A percentile compares a stretch with the other conserved stretches of the same genome.
Evolutionary conservation across 1,140 invertebrate species (phyloP).

Genomic region (Drosophila rhopaloa): DNA sequence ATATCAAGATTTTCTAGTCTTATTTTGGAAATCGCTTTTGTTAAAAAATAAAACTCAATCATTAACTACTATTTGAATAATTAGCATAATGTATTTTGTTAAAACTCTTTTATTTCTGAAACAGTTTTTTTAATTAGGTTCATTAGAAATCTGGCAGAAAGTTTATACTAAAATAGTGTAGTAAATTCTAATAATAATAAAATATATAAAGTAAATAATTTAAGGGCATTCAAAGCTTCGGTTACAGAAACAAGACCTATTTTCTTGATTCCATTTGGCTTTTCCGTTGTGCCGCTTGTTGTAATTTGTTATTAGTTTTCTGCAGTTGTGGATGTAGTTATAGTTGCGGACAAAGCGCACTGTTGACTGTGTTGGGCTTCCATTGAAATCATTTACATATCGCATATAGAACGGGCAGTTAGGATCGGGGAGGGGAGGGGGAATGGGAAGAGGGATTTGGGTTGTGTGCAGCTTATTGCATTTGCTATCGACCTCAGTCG

Average conservation of each 20-base stretch:
- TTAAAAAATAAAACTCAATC: too few relatives aligned
- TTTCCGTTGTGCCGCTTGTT: conserved; percentile 55
- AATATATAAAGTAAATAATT: background rate
- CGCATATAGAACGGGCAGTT: conserved; percentile 31
- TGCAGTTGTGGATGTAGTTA: conserved; percentile 35
- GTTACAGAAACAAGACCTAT: background rate
- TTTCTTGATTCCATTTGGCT: conserved; percentile 36
- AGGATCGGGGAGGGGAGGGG: background rate
- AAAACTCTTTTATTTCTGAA: too few relatives aligned
- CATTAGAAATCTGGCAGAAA: too few relatives aligned
- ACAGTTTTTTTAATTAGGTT: too few relatives aligned
- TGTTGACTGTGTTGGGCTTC: conserved; percentile 46
- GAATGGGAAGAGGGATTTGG: background rate
- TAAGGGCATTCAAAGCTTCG: conserved; percentile 5
- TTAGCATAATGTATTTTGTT: too few relatives aligned
- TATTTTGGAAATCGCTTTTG: too few relatives aligned
- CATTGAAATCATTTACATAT: conserved; percentile 83
- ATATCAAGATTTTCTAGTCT: too few relatives aligned
- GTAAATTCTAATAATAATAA: background rate
- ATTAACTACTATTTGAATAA: too few relatives aligned
- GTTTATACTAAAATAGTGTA: background rate
- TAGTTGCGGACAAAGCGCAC: conserved; percentile 36
- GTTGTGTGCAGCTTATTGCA: conserved; percentile 66
- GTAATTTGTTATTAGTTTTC: conserved; percentile 82
- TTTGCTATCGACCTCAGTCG: conserved; percentile 68